These are phyloP conservation scores for Dromius quadrimaculatus DNA, from an alignment of 2,888 invertebrate species.

Conservation along the genomic window DNA sequence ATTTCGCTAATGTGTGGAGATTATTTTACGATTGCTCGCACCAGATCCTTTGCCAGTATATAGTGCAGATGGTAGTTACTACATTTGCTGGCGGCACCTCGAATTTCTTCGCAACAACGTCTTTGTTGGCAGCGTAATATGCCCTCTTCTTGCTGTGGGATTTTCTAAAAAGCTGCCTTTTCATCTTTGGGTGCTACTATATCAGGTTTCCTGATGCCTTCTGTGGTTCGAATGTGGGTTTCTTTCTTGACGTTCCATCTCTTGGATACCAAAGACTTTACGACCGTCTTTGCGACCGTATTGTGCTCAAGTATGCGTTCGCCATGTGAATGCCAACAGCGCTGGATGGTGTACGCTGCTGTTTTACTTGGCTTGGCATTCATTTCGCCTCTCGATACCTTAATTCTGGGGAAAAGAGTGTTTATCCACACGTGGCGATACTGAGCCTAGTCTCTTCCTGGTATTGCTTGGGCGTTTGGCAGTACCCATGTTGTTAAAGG, in stretches of 20 bases:
- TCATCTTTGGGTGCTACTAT: not conserved
- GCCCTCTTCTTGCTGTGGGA: not conserved
- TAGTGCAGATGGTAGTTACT: constrained; percentile 16
- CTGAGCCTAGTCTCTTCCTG: constrained; percentile 61
- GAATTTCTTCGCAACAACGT: not conserved
- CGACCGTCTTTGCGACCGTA: constrained; percentile 45
- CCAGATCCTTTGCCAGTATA: constrained; percentile 55
- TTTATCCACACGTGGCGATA: constrained; percentile 59
- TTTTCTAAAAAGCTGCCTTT: not conserved
- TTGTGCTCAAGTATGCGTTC: constrained; percentile 56
- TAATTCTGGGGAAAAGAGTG: constrained; percentile 56
- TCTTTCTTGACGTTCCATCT: not conserved
- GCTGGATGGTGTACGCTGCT: constrained; percentile 57
- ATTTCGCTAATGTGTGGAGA: not conserved
- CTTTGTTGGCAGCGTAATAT: not conserved
- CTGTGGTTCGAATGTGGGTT: not conserved
- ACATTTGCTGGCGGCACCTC: not conserved
- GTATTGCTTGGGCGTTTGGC: constrained; percentile 54
- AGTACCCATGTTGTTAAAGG: constrained; percentile 53
- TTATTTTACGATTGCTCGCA: constrained; percentile 23
- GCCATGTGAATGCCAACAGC: constrained; percentile 57
- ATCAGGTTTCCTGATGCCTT: not conserved
- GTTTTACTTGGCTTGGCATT: constrained; percentile 54
- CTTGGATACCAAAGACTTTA: not conserved
- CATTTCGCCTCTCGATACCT: constrained; percentile 57